Conservation (phyloP, 2,797 vertebrate species). For the Echiichthys vipera region DNA sequence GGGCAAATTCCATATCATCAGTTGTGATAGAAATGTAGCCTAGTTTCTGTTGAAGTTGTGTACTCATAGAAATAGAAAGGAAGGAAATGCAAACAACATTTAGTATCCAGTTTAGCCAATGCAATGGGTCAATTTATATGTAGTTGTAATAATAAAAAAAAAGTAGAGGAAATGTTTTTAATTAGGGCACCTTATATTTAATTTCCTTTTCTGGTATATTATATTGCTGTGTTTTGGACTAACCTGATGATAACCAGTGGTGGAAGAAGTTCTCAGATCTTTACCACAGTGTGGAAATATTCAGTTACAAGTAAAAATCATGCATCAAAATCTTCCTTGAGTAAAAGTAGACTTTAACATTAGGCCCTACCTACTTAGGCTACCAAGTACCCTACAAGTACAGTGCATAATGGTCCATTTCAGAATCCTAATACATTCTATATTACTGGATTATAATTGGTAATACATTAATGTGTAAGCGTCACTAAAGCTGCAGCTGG, state of each 20-base stretch:
- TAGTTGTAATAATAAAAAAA: not conserved
- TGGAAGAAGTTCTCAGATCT: not conserved
- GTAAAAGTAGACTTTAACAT: not conserved
- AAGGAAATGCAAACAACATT: too few relatives aligned
- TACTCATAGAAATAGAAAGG: too few relatives aligned
- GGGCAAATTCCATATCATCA: not conserved
- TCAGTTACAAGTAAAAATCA: not conserved
- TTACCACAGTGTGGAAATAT: not conserved
- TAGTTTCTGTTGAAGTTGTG: constrained; percentile 7
- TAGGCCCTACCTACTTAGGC: too few relatives aligned
- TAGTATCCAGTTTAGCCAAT: not conserved
- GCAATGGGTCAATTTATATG: not conserved
- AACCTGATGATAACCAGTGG: not conserved
- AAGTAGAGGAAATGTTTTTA: not conserved
- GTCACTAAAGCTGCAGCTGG: not conserved
- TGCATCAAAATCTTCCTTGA: not conserved
- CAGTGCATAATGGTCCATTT: not conserved
- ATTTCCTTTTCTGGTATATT: not conserved
- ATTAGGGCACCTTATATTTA: not conserved
- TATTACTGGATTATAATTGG: not conserved
- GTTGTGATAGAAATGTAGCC: not conserved
- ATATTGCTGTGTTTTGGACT: not conserved
- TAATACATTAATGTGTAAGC: not conserved
- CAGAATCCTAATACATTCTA: too few relatives aligned
- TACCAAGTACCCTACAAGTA: too few relatives aligned